Base-by-base conservation (phyloP, 2,888 invertebrate genomes). In the Thera britannica region DNA sequence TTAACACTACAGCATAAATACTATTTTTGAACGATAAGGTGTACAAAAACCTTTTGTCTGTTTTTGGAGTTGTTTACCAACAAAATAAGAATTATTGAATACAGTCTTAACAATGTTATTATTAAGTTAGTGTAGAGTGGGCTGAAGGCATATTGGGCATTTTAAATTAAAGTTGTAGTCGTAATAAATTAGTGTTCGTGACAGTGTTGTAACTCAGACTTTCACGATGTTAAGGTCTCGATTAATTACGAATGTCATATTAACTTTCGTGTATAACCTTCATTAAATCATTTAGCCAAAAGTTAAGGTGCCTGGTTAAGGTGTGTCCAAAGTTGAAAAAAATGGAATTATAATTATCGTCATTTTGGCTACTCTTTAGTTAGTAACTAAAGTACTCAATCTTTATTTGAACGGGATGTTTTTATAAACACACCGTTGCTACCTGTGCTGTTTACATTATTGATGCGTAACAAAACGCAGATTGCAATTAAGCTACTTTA, bases 41-140 rank as follows among this genome's bases (percentile, higher is more conserved):
- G 23, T 48, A 5, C 3, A 41, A 12, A 49, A 58, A 55, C 54
- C 38, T 51, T 59, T 59, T 49, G 36, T 60, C 67, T 70, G 34
- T 65, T 68, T 70, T 66, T 59, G 75, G 75, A 70, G 63, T 75
- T 75, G 72, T 73, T 75, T 73, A 73, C 68, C 73, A 73, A 73
- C 71, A 73, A 65, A 71, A 58, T 71, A 58, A 49, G 58, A 12
- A 57, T 69, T 35, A 54, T 64, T 38, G 7, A 7, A 46, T 38
- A 46, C 2, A 9, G 44, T 8, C 44, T 46, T 46, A 7, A 7
- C 44, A 44, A 44, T 44, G 7, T 56, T 54, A 64, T 66, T 66
- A 23, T 61, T 34, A 9, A 34, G 62, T 36, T 52, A 34, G 35
- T 34, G 51, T 56, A 36, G 58, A 64, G 58, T 72, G 68, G 66